Percentiles rank a stretch among this genome's conserved stretches.
Conservation (phyloP, 2,797 vertebrate species). For the Mus minutoides region DNA sequence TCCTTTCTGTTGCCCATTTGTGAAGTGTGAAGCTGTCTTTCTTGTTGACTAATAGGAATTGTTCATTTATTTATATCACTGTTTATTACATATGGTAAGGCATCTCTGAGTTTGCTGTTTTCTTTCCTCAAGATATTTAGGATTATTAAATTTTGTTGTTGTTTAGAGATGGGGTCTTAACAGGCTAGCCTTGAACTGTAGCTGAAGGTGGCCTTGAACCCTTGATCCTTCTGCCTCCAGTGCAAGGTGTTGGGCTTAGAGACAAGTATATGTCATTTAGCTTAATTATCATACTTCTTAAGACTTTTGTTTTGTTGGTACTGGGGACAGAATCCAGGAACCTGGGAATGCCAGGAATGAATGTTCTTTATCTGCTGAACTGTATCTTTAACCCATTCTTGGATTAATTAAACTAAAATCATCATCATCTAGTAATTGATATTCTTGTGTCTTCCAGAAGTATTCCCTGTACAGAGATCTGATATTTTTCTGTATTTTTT, state of each 20-base stretch:
- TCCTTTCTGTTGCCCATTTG: background rate
- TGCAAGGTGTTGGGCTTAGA: background rate
- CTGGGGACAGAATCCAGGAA: background rate
- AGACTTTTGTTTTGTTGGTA: background rate
- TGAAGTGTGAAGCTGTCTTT: constrained; percentile 44
- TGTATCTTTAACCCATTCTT: background rate
- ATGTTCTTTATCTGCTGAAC: background rate
- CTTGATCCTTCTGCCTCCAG: background rate
- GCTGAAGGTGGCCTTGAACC: background rate
- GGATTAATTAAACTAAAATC: background rate
- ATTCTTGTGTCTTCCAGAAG: constrained; percentile 29
- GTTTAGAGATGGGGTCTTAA: background rate
- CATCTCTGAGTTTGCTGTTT: constrained; percentile 32
- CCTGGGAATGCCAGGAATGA: background rate
- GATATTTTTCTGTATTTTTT: background rate
- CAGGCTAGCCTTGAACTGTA: background rate
- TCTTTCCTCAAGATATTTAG: constrained; percentile 33
- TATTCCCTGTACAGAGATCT: constrained; percentile 32
- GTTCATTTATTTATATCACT: background rate
- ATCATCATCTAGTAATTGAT: background rate
- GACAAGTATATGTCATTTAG: too few species aligned
- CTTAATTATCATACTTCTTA: background rate
- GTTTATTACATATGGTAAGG: background rate
- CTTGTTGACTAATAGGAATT: background rate
- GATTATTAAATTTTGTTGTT: background rate